Evolutionary conservation across 1,140 invertebrate genomes (phyloP).

Genomic region (Ostrea denselamellosa): DNA sequence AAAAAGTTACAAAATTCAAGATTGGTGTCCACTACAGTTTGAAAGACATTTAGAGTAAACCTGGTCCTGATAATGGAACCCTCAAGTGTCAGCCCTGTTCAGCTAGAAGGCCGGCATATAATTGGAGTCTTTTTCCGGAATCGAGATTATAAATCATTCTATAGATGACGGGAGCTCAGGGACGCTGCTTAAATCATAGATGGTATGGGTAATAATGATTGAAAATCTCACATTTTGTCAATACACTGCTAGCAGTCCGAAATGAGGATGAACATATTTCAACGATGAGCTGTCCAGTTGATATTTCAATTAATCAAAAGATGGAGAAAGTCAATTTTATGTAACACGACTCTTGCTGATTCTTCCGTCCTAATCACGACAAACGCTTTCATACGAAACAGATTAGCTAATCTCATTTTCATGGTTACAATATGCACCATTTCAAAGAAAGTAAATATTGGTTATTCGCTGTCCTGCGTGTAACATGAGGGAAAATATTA

Average conservation of each 20-base stretch:
- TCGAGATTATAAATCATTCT: constrained; percentile 11
- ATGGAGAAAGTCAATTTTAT: constrained; percentile 24
- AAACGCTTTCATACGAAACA: background rate
- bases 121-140: constrained; percentile 20
- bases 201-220: constrained; percentile 1
- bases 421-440: background rate
- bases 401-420: constrained; percentile 18
- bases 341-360: background rate
- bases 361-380: background rate
- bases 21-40: background rate
- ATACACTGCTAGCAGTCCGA: constrained; percentile 21
- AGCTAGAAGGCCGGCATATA: background rate
- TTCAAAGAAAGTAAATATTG: background rate
- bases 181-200: constrained; percentile 12
- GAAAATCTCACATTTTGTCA: constrained; percentile 35
- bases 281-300: constrained; percentile 20
- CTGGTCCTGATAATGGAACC: background rate
- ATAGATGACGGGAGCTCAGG: background rate
- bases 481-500: no score
- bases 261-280: constrained; percentile 26
- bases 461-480: no score
- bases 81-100: background rate
- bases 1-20: background rate
- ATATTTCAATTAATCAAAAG: constrained; percentile 36
- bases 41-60: background rate